Percentiles rank a stretch among this genome's conserved stretches.
Conservation (phyloP, 2,797 vertebrate species). For the Girardinus metallicus region DNA sequence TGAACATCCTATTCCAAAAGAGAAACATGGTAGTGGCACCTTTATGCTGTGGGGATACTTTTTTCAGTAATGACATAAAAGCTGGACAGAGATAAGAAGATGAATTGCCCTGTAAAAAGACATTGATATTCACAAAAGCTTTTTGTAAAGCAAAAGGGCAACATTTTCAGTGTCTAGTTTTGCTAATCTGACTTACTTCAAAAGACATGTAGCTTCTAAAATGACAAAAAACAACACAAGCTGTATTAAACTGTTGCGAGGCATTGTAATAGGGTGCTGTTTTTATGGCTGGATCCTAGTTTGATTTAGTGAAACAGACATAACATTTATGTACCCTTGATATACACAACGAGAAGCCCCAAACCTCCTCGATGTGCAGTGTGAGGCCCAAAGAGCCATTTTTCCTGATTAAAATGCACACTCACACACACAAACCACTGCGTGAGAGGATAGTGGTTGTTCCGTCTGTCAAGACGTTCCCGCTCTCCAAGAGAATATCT, state of each 20-base stretch:
- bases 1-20: not conserved
- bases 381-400: slow-evolving; percentile 73
- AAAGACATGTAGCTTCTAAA: not conserved
- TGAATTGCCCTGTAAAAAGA: not conserved
- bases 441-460: slow-evolving; percentile 70
- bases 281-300: slow-evolving; percentile 44
- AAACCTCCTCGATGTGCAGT: slow-evolving; percentile 65
- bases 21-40: not conserved
- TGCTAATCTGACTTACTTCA: not conserved
- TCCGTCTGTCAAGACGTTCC: slow-evolving; percentile 76
- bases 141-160: not conserved
- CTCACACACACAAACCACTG: slow-evolving; percentile 66
- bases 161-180: not conserved
- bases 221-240: not conserved
- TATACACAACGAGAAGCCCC: slow-evolving; percentile 61
- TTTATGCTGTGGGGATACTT: not conserved
- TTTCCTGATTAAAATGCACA: slow-evolving; percentile 78
- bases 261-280: slow-evolving; percentile 38
- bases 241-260: not conserved
- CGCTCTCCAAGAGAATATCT: slow-evolving; percentile 77
- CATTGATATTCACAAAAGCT: not conserved
- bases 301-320: slow-evolving; percentile 68
- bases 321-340: slow-evolving; percentile 61
- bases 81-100: not conserved
- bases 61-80: not conserved